Conservation (phyloP, 2,113 vertebrate genomes). For the Elephantulus edwardii region DNA sequence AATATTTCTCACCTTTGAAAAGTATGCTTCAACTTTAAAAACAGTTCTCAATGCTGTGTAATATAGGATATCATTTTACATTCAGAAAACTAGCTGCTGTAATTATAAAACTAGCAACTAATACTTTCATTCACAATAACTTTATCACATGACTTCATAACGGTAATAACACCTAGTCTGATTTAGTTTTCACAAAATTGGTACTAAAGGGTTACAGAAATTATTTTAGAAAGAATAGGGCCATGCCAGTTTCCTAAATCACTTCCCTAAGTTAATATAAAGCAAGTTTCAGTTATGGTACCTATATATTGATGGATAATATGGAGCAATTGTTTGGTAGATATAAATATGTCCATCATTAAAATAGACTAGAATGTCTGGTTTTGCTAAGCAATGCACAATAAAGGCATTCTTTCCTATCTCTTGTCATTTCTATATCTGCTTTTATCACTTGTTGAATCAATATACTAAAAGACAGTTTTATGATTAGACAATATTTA, state of each 20-base stretch:
- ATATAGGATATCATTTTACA: conserved; percentile 55
- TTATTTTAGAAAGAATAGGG: conserved; percentile 65
- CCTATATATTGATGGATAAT: conserved; percentile 61
- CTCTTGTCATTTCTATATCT: conserved; percentile 78
- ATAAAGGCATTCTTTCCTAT: conserved; percentile 74
- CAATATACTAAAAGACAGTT: conserved; percentile 80
- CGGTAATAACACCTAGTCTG: not conserved
- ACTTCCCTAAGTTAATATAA: conserved; percentile 80
- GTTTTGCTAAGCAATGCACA: conserved; percentile 78
- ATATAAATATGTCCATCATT: conserved; percentile 76
- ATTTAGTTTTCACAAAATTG: conserved; percentile 65
- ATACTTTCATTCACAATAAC: conserved; percentile 64
- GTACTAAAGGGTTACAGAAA: conserved; percentile 72
- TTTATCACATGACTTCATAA: conserved; percentile 57
- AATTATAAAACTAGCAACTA: conserved; percentile 65
- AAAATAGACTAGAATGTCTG: conserved; percentile 75
- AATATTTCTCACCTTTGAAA: conserved; percentile 59
- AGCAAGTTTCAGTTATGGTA: conserved; percentile 76
- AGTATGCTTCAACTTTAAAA: conserved; percentile 73
- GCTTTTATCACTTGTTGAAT: conserved; percentile 72
- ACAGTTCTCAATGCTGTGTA: conserved; percentile 52
- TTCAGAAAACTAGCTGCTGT: conserved; percentile 71
- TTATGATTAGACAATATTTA: conserved; percentile 82
- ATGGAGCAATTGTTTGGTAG: conserved; percentile 61
- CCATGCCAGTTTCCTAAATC: conserved; percentile 78